A percentile compares a stretch with the other conserved stretches of the same genome.
Conservation (phyloP, 1,140 invertebrate genomes). For the Phymastichus coffea region DNA sequence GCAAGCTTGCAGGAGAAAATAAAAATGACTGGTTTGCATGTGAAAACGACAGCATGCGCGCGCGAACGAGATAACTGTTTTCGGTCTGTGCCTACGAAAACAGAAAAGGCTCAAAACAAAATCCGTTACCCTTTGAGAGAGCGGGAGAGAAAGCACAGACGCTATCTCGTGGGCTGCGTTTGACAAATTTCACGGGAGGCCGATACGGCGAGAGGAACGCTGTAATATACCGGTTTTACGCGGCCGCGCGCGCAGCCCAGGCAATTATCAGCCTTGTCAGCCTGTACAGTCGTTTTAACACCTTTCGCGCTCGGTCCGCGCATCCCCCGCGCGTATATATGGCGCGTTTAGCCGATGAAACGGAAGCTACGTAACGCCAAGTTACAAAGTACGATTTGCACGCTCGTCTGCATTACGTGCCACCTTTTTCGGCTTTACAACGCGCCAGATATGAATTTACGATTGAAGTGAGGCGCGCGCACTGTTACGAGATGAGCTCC, state of each 20-base stretch:
- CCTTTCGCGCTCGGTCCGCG: constrained; percentile 47
- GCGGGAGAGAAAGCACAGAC: no score
- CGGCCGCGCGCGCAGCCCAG: constrained; percentile 43
- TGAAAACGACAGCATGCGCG: no score
- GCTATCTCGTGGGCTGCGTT: no score
- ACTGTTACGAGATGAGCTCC: constrained; percentile 9
- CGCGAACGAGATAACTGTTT: no score
- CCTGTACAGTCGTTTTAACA: constrained; percentile 51
- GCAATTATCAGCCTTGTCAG: constrained; percentile 56
- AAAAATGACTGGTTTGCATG: no score
- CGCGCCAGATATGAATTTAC: constrained; percentile 15
- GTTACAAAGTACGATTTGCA: constrained; percentile 48
- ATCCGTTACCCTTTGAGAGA: constrained; percentile 28
- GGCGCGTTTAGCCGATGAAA: constrained; percentile 33
- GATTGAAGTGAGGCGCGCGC: constrained; percentile 10
- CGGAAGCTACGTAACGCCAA: constrained; percentile 37
- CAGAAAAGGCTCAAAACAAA: no score
- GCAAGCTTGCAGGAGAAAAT: no score
- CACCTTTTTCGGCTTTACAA: background rate
- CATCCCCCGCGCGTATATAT: constrained; percentile 38
- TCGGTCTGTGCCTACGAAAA: no score
- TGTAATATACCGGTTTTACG: constrained; percentile 49
- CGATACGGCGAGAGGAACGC: background rate
- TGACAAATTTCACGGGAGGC: constrained; percentile 32
- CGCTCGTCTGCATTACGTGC: background rate